Conservation (phyloP, 2,797 vertebrate genomes). For the Helicolenus hilgendorfi region DNA sequence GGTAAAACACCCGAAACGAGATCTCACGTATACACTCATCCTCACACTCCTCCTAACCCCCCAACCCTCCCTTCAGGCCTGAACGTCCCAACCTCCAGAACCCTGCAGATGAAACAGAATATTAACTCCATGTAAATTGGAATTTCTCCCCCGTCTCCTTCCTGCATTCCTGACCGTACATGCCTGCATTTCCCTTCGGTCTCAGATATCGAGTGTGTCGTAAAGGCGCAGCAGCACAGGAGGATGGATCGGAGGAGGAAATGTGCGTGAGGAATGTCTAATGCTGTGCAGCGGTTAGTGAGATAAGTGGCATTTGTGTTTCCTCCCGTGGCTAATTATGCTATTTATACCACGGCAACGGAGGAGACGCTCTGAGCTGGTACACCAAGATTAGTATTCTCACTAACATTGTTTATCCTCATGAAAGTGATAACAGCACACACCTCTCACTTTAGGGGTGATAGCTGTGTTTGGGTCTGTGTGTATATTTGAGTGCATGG, state of each 20-base stretch:
- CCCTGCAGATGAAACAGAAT: slow-evolving; percentile 71
- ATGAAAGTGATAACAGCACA: slow-evolving; percentile 76
- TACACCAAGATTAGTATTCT: slow-evolving; percentile 84
- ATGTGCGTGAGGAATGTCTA: slow-evolving; percentile 60
- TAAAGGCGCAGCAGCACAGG: slow-evolving; percentile 15
- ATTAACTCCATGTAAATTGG: slow-evolving; percentile 63
- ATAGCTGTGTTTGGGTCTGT: slow-evolving; percentile 25
- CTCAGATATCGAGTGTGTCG: slow-evolving; percentile 46
- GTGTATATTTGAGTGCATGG: slow-evolving; percentile 8
- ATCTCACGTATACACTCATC: slow-evolving; percentile 35
- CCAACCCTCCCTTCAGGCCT: slow-evolving; percentile 11
- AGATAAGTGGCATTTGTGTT: slow-evolving; percentile 86
- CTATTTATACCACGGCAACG: slow-evolving; percentile 78
- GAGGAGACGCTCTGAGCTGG: slow-evolving; percentile 75
- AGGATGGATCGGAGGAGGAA: slow-evolving; percentile 46
- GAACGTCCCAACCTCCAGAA: slow-evolving; percentile 9
- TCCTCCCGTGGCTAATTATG: slow-evolving; percentile 85
- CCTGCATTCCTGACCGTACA: not conserved
- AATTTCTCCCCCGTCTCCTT: slow-evolving; percentile 12
- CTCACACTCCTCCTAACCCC: not conserved
- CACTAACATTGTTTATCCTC: slow-evolving; percentile 83
- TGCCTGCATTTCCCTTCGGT: slow-evolving; percentile 39
- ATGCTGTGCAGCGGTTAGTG: slow-evolving; percentile 58
- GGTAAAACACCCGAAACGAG: slow-evolving; percentile 16
- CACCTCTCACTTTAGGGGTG: slow-evolving; percentile 72